These are phyloP conservation scores for Nematostella vectensis DNA, from an alignment of 92 coral and sea anemone species.

Conservation along the genomic window DNA sequence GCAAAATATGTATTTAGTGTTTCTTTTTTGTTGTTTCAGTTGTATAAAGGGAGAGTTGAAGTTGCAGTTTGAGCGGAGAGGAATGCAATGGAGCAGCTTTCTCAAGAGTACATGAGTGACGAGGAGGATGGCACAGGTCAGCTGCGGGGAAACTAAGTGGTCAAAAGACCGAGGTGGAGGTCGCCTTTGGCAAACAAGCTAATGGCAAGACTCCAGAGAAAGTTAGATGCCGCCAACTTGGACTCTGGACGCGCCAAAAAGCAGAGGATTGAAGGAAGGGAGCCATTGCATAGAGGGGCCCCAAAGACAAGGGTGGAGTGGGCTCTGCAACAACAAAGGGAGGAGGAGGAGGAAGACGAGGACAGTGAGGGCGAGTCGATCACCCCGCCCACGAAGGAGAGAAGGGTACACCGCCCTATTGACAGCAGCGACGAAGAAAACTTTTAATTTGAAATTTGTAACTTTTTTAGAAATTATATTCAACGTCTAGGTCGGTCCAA, in stretches of 20 bases:
- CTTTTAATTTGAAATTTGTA: not conserved
- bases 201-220: constrained; percentile 3
- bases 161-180: constrained; percentile 15
- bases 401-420: not conserved
- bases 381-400: not conserved
- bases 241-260: not conserved
- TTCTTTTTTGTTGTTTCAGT: constrained; percentile 1
- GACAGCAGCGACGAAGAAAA: not conserved
- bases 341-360: constrained; percentile 12
- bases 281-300: not conserved
- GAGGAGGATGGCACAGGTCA: constrained; percentile 21
- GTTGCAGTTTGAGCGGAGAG: constrained; percentile 14
- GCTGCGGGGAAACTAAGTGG: constrained; percentile 14
- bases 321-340: constrained; percentile 9
- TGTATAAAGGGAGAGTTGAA: constrained; percentile 8
- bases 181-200: constrained; percentile 2
- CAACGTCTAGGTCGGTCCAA: no score
- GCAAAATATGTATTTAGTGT: not conserved
- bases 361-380: not conserved
- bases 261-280: not conserved
- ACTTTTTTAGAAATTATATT: not conserved
- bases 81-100: not conserved
- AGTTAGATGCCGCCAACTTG: not conserved
- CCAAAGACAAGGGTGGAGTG: constrained; percentile 5
- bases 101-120: constrained; percentile 19